These are phyloP conservation scores for Antechinus flavipes DNA, from an alignment of 2,113 vertebrate species.

Conservation along the genomic window DNA sequence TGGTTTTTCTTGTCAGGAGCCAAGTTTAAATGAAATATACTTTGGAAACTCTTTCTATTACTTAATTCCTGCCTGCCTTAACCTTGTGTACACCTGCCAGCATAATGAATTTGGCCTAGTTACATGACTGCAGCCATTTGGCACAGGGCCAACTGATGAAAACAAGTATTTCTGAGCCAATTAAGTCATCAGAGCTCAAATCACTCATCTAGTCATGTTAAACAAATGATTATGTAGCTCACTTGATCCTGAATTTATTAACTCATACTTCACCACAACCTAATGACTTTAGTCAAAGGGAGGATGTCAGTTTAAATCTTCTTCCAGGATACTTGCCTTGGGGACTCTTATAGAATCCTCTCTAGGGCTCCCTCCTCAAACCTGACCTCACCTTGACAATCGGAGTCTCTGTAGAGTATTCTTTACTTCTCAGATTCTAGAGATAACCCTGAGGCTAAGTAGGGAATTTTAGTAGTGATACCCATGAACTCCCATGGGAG, in stretches of 20 bases:
- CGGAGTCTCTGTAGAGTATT: not conserved
- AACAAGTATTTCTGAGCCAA: constrained; percentile 5
- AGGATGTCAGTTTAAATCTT: not conserved
- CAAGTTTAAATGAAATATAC: constrained; percentile 40
- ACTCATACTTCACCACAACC: not conserved
- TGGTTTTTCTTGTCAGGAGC: constrained; percentile 36
- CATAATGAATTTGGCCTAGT: not conserved
- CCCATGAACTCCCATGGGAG: not conserved
- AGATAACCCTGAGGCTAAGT: not conserved
- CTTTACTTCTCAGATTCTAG: not conserved
- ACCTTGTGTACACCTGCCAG: not conserved
- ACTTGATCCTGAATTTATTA: not conserved
- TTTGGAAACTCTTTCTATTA: constrained; percentile 34
- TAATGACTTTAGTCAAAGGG: not conserved
- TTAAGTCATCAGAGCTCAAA: not conserved
- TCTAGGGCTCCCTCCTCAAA: not conserved
- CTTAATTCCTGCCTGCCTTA: constrained; percentile 24
- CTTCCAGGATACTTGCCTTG: not conserved
- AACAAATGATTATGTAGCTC: not conserved
- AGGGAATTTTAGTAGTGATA: not conserved
- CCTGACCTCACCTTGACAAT: not conserved
- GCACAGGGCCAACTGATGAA: not conserved
- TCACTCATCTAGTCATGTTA: not conserved
- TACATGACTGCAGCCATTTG: not conserved
- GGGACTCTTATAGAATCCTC: not conserved